Percentiles rank a stretch among this genome's conserved stretches.
Evolutionary conservation across 2,888 invertebrate genomes (phyloP).

Genomic region (Formica aserva): DNA sequence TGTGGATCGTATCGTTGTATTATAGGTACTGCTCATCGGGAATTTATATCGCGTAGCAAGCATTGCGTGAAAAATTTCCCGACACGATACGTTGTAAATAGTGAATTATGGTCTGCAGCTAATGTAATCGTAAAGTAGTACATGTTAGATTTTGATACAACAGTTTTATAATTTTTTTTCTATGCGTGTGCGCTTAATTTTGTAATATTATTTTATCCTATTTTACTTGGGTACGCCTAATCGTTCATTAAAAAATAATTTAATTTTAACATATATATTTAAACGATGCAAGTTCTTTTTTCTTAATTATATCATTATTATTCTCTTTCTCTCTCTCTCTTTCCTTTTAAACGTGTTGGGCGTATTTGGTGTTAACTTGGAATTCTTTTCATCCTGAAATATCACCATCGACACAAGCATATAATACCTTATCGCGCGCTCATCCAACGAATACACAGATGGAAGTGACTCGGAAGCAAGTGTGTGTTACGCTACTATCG

Average conservation of each 20-base stretch:
- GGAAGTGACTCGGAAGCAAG: constrained; percentile 2
- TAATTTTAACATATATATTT: not conserved
- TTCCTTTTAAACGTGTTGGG: not conserved
- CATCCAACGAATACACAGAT: constrained; percentile 29
- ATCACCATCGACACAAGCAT: not conserved
- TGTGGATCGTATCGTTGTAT: constrained; percentile 26
- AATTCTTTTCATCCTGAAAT: constrained; percentile 21
- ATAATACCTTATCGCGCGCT: constrained; percentile 28
- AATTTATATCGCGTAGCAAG: constrained; percentile 35
- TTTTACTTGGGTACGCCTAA: not conserved
- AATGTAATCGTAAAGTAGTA: constrained; percentile 9
- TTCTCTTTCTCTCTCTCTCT: not conserved
- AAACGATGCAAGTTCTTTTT: not conserved
- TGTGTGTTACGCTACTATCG: constrained; percentile 23
- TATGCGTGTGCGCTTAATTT: not conserved
- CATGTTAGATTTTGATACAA: constrained; percentile 4
- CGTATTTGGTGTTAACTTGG: constrained; percentile 1
- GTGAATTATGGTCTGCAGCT: constrained; percentile 19
- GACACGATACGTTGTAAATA: constrained; percentile 40
- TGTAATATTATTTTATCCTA: not conserved
- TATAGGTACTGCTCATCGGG: constrained; percentile 12
- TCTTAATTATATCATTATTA: not conserved
- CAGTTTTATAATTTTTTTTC: not conserved
- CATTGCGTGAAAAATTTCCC: constrained; percentile 39
- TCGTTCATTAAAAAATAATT: not conserved